Conservation (phyloP, 2,888 invertebrate genomes). For the Operophtera brumata region DNA sequence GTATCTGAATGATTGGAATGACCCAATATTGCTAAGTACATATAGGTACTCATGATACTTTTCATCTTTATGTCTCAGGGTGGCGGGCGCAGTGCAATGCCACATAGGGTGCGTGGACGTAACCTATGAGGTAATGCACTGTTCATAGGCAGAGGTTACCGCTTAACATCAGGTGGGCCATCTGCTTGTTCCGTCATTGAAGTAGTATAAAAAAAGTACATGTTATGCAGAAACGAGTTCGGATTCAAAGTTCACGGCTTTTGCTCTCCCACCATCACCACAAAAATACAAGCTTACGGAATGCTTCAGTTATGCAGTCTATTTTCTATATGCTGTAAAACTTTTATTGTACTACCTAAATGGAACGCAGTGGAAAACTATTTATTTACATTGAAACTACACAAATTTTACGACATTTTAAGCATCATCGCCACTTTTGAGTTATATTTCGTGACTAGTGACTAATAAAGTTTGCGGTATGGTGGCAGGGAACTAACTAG, state of each 20-base stretch:
- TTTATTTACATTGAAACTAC: slow-evolving; percentile 72
- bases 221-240: too few relatives aligned
- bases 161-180: too few relatives aligned
- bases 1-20: too few relatives aligned
- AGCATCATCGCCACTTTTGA: slow-evolving; percentile 65
- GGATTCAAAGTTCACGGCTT: neutral
- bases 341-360: slow-evolving; percentile 69
- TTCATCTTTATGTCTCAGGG: too few relatives aligned
- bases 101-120: too few relatives aligned
- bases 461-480: slow-evolving; percentile 26
- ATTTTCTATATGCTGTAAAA: slow-evolving; percentile 65
- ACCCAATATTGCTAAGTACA: too few relatives aligned
- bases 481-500: neutral
- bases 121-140: too few relatives aligned
- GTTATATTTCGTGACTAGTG: slow-evolving; percentile 36
- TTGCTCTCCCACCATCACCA: neutral
- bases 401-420: slow-evolving; percentile 72
- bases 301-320: slow-evolving; percentile 45
- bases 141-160: too few relatives aligned
- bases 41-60: too few relatives aligned
- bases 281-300: slow-evolving; percentile 35
- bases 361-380: slow-evolving; percentile 67
- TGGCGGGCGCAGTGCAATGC: too few relatives aligned
- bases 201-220: too few relatives aligned
- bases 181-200: too few relatives aligned